A percentile compares a stretch with the other conserved stretches of the same genome.
phyloP scores from a whole-genome alignment of 2,113 vertebrate species.

The Saiga tatarica region DNA sequence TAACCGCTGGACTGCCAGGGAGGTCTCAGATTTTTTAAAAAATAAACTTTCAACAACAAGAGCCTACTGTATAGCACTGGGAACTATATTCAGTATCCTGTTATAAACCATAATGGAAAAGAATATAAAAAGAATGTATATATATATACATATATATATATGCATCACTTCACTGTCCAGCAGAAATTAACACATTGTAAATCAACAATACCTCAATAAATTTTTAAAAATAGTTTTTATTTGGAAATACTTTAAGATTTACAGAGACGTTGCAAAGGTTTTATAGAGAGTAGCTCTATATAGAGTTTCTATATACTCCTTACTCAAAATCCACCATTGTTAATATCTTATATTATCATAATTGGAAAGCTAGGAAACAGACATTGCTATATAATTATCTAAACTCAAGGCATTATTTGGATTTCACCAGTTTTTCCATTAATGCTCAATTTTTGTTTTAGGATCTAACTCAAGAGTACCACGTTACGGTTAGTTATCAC shows the following conservation, averaged over 20 bases:
- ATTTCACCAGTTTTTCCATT: background rate
- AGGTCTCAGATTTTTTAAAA: background rate
- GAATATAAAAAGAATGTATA: background rate
- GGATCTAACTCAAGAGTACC: background rate
- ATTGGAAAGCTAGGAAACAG: background rate
- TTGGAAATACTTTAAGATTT: background rate
- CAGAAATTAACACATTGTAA: background rate
- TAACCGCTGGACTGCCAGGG: background rate
- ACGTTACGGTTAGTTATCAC: background rate
- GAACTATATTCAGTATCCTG: background rate
- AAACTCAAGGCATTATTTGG: background rate
- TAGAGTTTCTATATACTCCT: background rate
- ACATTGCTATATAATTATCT: background rate
- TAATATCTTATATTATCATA: background rate
- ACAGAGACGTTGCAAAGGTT: background rate
- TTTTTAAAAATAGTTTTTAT: background rate
- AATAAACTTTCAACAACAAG: background rate
- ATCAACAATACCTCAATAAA: background rate
- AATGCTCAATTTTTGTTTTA: background rate
- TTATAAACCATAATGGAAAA: background rate
- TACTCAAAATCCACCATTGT: background rate
- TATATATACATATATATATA: background rate
- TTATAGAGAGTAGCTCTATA: background rate
- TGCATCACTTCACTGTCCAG: background rate
- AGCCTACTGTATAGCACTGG: background rate